phyloP scores from a whole-genome alignment of 2,888 invertebrate genomes.

The Tolmerus cingulatus region DNA sequence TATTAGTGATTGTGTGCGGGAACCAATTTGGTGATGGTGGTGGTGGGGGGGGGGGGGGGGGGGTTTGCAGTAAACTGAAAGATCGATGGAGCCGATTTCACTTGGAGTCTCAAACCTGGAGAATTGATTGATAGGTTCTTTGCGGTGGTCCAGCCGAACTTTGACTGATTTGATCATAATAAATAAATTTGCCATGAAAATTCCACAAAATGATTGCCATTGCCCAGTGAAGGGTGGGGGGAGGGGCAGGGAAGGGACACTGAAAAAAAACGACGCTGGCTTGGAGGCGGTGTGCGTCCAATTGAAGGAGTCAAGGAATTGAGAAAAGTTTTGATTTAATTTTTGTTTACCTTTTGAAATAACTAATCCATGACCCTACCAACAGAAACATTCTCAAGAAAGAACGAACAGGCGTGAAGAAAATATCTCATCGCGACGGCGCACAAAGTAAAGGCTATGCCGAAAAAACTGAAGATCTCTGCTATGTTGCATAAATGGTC shows the following conservation, averaged over 20 bases:
- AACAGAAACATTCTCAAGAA: constrained; percentile 4
- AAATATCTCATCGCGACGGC: neutral
- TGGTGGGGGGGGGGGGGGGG: too few species aligned
- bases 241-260: too few species aligned
- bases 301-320: neutral
- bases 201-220: neutral
- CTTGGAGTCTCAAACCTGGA: neutral
- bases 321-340: constrained; percentile 31
- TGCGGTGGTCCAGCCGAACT: neutral
- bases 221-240: too few species aligned
- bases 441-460: neutral
- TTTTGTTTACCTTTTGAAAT: constrained; percentile 29
- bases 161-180: neutral
- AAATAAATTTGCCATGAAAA: constrained; percentile 19
- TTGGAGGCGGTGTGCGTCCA: neutral
- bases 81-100: neutral
- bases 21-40: too few species aligned
- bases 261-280: too few species aligned
- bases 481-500: constrained; percentile 1
- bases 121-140: neutral
- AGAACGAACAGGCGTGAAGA: constrained; percentile 24
- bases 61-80: neutral
- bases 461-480: neutral
- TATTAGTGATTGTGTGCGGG: neutral
- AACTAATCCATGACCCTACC: neutral